Evolutionary conservation across 2,797 vertebrate genomes (phyloP), one percentile per base, ranked within the genome.

Genomic region (Poecilia wingei): DNA sequence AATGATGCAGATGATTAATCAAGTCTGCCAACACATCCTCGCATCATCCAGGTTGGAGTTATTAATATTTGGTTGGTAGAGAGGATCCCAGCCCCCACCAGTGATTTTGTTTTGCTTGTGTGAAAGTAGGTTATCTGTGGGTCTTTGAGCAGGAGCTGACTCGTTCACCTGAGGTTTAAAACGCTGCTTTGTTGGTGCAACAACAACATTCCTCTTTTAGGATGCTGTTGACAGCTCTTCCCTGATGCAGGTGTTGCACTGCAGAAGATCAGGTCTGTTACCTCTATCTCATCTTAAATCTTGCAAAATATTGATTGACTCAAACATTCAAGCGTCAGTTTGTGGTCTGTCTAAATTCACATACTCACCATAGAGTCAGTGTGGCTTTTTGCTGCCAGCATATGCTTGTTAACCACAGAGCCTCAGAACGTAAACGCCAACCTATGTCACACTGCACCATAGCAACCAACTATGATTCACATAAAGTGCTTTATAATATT

Each of bases 1-100:
- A 86, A 90, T 72, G 76, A 76, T 73, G 78, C 25, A 77, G 20
- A 13, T 55, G 82, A 87, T 91, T 88, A 89, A 90, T 87, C 83
- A 83, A 79, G 81, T 77, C 87, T 82, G 87, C 79, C 79, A 61
- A 45, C 14, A 16, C 28, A 45, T 76, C 55, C 20, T 20, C 16
- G 39, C 51, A 4, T 45, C 76, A 45, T 28, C 18, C 20, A 41
- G n/a, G 41, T 20, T 39, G 10, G 4, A 20, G 64, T 68, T 43
- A 33, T 20, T 31, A 36, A 66, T 31, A 39, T 33, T 59, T 45
- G 5, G 22, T 31, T 46, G 13, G 55, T 28, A 4, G 9, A 51
- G 1, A 46, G n/a, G 4, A 33, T 31, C 71, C n/a, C 41, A 53
- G 0, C 59, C 64, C 64, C 41, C 53, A 9, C 3, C 1, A 5